A percentile compares a stretch with the other conserved stretches of the same genome.
phyloP scores from a whole-genome alignment of 2,113 vertebrate species.

The Rhinichthys klamathensis region DNA sequence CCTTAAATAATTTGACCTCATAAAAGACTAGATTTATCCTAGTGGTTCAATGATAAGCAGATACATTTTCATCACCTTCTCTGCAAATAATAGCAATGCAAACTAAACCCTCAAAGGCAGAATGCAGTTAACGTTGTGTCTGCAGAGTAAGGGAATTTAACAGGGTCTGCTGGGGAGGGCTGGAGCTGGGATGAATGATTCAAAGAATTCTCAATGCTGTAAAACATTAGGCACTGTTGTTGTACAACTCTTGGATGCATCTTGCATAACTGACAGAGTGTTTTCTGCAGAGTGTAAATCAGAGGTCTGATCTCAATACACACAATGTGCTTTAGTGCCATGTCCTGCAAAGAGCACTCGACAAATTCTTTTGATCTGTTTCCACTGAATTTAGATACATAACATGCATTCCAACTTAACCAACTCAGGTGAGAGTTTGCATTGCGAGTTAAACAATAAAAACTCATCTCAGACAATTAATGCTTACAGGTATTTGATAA shows the following conservation, averaged over 20 bases:
- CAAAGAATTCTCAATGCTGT: neutral
- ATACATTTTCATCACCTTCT: neutral
- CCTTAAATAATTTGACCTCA: neutral
- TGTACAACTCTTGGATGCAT: neutral
- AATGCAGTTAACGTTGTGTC: neutral
- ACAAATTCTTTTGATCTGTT: neutral
- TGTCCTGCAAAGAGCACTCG: neutral
- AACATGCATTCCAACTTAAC: neutral
- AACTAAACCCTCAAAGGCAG: neutral
- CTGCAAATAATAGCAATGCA: neutral
- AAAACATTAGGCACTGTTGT: constrained; percentile 4
- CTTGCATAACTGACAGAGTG: neutral
- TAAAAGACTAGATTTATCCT: neutral
- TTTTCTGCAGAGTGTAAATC: neutral
- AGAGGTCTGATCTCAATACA: neutral
- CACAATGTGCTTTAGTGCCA: neutral
- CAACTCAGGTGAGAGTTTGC: neutral
- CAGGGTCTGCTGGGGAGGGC: neutral
- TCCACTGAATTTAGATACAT: neutral
- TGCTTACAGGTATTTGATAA: neutral
- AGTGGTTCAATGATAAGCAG: neutral
- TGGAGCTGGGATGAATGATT: constrained; percentile 22
- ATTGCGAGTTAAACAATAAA: neutral
- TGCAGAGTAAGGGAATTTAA: constrained; percentile 15
- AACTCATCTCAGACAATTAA: neutral